These are phyloP conservation scores for Achroia grisella DNA, from an alignment of 1,140 invertebrate species.

Conservation along the genomic window DNA sequence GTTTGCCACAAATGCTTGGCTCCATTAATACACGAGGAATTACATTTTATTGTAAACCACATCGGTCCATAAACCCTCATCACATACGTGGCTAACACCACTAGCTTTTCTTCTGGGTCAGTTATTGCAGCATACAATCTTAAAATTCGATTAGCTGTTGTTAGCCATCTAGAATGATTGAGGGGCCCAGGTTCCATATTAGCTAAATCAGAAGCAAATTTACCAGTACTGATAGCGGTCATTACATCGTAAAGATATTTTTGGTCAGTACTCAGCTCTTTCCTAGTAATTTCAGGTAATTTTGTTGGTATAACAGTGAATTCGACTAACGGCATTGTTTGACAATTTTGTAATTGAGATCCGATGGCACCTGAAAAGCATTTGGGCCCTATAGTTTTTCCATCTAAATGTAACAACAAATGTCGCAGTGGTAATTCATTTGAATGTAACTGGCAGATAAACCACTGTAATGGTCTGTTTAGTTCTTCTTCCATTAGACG, in stretches of 20 bases:
- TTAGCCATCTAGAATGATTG: conserved; percentile 23
- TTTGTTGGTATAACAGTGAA: conserved; percentile 3
- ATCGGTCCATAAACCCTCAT: conserved; percentile 16
- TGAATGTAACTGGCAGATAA: conserved; percentile 17
- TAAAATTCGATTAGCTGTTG: conserved; percentile 16
- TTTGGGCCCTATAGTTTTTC: conserved; percentile 17
- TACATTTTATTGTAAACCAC: conserved; percentile 19
- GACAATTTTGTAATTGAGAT: conserved; percentile 13
- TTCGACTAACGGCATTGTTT: conserved; percentile 10
- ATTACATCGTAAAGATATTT: conserved; percentile 21
- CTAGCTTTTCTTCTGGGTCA: conserved; percentile 7
- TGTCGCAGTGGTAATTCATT: conserved; percentile 27
- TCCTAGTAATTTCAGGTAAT: conserved; percentile 7
- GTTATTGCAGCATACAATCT: conserved; percentile 7
- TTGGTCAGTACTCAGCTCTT: conserved; percentile 16
- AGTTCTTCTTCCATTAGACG: conserved; percentile 7
- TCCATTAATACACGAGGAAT: conserved; percentile 14
- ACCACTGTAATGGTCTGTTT: conserved; percentile 20
- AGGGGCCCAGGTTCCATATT: conserved; percentile 16
- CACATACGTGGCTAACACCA: conserved; percentile 4
- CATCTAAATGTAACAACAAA: conserved; percentile 17
- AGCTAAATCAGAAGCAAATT: conserved; percentile 10
- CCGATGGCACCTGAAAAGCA: conserved; percentile 17
- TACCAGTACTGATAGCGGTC: conserved; percentile 6
- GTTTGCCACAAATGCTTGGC: conserved; percentile 7